Conservation (phyloP, 2,797 vertebrate species). For the Hoplostethus mediterraneus region DNA sequence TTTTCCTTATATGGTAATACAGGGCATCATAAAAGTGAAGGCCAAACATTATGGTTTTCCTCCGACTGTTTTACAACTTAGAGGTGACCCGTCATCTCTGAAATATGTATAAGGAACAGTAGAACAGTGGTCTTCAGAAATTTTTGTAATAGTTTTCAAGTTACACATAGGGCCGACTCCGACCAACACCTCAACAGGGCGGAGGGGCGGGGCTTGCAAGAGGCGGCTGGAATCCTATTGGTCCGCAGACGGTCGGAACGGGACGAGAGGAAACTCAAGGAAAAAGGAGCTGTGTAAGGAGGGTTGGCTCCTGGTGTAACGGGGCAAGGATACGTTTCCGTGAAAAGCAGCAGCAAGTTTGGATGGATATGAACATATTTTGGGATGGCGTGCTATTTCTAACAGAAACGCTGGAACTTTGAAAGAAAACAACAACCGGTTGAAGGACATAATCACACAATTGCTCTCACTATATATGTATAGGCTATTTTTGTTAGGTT, state of each 20-base stretch:
- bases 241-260: conserved; percentile 17
- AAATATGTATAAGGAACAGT: conserved; percentile 50
- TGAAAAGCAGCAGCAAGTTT: conserved; percentile 44
- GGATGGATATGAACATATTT: conserved; percentile 45
- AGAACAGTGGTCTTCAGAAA: conserved; percentile 52
- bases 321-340: conserved; percentile 31
- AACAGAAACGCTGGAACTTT: background rate
- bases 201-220: conserved; percentile 40
- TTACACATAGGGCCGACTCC: conserved; percentile 37
- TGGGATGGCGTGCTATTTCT: background rate
- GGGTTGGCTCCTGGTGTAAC: conserved; percentile 56
- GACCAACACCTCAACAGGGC: conserved; percentile 50
- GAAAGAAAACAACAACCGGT: background rate
- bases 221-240: conserved; percentile 53
- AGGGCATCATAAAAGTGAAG: conserved; percentile 32
- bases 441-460: no score
- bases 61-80: conserved; percentile 46
- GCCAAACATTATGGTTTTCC: conserved; percentile 31
- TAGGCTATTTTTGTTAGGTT: background rate
- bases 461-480: background rate
- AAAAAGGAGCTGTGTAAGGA: conserved; percentile 36
- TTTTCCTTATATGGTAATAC: conserved; percentile 71
- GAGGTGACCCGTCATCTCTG: conserved; percentile 57
- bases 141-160: conserved; percentile 53
- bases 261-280: conserved; percentile 59